These are phyloP conservation scores for Drosophila murphyi DNA, from an alignment of 1,140 invertebrate species.

Conservation along the genomic window DNA sequence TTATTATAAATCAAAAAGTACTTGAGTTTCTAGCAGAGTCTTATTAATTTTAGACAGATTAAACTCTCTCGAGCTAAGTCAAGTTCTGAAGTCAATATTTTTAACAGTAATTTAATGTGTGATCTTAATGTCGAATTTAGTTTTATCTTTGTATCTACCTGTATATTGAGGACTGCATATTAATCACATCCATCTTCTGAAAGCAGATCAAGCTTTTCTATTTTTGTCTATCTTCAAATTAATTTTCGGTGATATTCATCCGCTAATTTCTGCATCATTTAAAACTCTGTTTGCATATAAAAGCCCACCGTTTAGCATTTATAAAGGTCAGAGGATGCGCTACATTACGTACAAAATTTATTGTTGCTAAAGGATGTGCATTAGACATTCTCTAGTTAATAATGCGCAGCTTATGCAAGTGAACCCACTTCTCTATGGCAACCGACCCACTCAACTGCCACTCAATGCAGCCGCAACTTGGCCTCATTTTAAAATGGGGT, in stretches of 20 bases:
- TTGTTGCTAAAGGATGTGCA: slow-evolving; percentile 18
- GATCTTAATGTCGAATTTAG: too few species aligned
- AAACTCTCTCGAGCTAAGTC: not conserved
- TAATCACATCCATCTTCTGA: too few species aligned
- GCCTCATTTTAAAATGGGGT: slow-evolving; percentile 61
- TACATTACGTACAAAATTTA: slow-evolving; percentile 39
- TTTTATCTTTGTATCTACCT: too few species aligned
- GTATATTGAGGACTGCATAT: too few species aligned
- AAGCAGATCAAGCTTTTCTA: too few species aligned
- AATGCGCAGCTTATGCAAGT: slow-evolving; percentile 57
- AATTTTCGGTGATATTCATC: too few species aligned
- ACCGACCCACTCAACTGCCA: slow-evolving; percentile 32
- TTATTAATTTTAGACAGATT: not conserved
- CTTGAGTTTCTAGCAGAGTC: too few species aligned
- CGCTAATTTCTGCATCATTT: not conserved
- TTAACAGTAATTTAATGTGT: too few species aligned
- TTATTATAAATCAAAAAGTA: not conserved
- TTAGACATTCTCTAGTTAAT: slow-evolving; percentile 37
- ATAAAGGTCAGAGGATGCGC: not conserved
- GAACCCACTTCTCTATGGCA: slow-evolving; percentile 46
- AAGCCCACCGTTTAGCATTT: not conserved
- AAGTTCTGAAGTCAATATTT: too few species aligned
- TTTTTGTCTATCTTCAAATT: too few species aligned
- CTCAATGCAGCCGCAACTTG: slow-evolving; percentile 54
- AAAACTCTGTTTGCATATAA: not conserved